A percentile compares a stretch with the other conserved stretches of the same genome.
Evolutionary conservation across 2,888 invertebrate genomes (phyloP).

Genomic region (Electrophaes corylata): DNA sequence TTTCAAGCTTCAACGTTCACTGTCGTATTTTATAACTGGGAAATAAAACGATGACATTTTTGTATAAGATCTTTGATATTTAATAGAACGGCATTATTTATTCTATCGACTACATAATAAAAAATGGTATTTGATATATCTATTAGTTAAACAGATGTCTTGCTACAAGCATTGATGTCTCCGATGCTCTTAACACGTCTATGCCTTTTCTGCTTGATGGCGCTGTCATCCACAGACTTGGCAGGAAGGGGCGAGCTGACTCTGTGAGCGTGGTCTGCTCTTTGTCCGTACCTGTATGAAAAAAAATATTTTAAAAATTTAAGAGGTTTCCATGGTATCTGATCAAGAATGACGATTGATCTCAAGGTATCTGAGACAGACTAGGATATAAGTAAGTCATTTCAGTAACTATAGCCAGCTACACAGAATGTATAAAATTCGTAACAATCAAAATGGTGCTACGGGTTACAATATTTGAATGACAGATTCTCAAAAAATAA

Average conservation of each 20-base stretch:
- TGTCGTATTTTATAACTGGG: too few relatives aligned
- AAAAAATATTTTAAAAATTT: not conserved
- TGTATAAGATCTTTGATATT: not conserved
- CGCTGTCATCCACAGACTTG: slow-evolving; percentile 73
- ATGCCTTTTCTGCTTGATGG: slow-evolving; percentile 82
- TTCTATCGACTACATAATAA: not conserved
- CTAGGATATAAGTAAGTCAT: too few relatives aligned
- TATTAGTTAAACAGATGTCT: slow-evolving; percentile 65
- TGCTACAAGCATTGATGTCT: slow-evolving; percentile 87
- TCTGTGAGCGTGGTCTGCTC: slow-evolving; percentile 74
- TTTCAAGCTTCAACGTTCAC: not conserved
- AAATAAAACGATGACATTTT: not conserved
- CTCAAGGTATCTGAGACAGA: too few relatives aligned
- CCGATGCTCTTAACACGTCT: slow-evolving; percentile 89
- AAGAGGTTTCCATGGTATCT: too few relatives aligned
- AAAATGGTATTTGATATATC: not conserved
- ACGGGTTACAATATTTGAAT: too few relatives aligned
- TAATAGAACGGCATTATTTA: not conserved
- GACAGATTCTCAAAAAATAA: too few relatives aligned
- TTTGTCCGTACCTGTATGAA: slow-evolving; percentile 68
- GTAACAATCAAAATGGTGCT: too few relatives aligned
- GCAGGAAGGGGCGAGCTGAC: slow-evolving; percentile 79
- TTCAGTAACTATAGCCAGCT: too few relatives aligned
- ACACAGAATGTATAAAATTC: too few relatives aligned
- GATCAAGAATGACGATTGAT: too few relatives aligned